Evolutionary conservation across 1,140 invertebrate genomes (phyloP).

Genomic region (Bombus haemorrhoidalis): DNA sequence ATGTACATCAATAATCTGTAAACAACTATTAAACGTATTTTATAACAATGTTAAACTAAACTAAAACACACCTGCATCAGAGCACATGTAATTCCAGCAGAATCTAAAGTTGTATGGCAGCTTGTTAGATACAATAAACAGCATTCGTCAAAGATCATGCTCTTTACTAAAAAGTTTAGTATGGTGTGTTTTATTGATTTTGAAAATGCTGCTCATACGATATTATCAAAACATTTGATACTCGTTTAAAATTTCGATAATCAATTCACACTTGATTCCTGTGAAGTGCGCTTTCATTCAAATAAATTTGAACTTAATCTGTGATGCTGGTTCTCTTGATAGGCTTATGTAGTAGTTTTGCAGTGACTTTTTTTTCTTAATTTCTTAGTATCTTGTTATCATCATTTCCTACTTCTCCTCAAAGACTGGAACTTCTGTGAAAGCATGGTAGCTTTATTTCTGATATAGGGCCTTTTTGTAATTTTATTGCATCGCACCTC

Average conservation of each 20-base stretch:
- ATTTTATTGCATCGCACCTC: constrained; percentile 78
- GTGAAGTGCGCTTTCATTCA: constrained; percentile 18
- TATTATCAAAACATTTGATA: constrained; percentile 38
- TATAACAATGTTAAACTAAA: constrained; percentile 59
- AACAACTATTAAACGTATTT: constrained; percentile 52
- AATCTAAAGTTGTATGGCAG: constrained; percentile 41
- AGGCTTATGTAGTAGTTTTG: constrained; percentile 56
- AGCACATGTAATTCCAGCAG: constrained; percentile 48
- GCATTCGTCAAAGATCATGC: constrained; percentile 31
- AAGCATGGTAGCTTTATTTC: constrained; percentile 49
- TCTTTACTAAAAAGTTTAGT: constrained; percentile 48
- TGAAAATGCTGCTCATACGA: constrained; percentile 63
- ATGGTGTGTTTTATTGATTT: constrained; percentile 47
- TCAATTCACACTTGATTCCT: constrained; percentile 31
- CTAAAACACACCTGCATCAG: constrained; percentile 57
- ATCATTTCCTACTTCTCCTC: constrained; percentile 42
- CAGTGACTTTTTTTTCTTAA: constrained; percentile 44
- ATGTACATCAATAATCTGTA: constrained; percentile 43
- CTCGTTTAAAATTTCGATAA: constrained; percentile 45
- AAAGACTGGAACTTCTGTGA: constrained; percentile 62
- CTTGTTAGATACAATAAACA: constrained; percentile 45
- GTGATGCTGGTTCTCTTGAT: constrained; percentile 54
- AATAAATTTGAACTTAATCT: constrained; percentile 44
- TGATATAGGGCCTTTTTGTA: constrained; percentile 63
- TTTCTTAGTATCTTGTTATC: constrained; percentile 47